Conservation (phyloP, 2,888 invertebrate species). For the Pachymerium ferrugineum region DNA sequence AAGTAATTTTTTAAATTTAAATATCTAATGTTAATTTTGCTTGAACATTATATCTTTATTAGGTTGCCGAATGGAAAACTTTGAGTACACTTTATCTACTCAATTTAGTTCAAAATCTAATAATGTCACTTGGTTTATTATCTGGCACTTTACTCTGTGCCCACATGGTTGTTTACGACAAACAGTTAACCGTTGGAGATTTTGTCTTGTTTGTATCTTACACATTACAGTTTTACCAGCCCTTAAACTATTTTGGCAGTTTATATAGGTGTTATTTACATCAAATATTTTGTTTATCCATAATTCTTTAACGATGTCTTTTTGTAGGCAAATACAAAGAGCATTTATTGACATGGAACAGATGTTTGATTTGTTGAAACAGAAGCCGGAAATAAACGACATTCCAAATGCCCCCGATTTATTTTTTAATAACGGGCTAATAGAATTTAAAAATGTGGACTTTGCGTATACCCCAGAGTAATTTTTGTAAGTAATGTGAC, state of each 20-base stretch:
- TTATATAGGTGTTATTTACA: slow-evolving; percentile 70
- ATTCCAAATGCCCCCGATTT: slow-evolving; percentile 70
- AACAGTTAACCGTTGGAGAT: slow-evolving; percentile 80
- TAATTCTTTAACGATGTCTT: neutral
- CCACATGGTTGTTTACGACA: slow-evolving; percentile 67
- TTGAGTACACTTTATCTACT: slow-evolving; percentile 78
- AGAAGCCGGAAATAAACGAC: slow-evolving; percentile 80
- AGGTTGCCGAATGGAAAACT: slow-evolving; percentile 85
- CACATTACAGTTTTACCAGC: slow-evolving; percentile 87
- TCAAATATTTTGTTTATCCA: neutral
- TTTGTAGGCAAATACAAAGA: slow-evolving; percentile 81
- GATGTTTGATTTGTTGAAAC: slow-evolving; percentile 91
- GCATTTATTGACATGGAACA: slow-evolving; percentile 99
- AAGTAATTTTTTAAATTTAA: slow-evolving; percentile 54
- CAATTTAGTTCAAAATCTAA: slow-evolving; percentile 84
- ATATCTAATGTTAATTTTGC: neutral
- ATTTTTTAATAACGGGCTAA: slow-evolving; percentile 56
- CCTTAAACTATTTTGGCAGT: slow-evolving; percentile 96
- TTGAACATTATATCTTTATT: neutral
- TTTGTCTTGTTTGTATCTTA: slow-evolving; percentile 94
- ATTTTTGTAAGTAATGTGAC: slow-evolving; percentile 36
- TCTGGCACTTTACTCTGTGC: slow-evolving; percentile 84
- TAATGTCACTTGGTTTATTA: slow-evolving; percentile 78
- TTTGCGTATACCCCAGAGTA: slow-evolving; percentile 79
- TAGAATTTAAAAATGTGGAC: slow-evolving; percentile 83